Evolutionary conservation across 2,888 invertebrate genomes (phyloP).

Genomic region (Neoascia interrupta): DNA sequence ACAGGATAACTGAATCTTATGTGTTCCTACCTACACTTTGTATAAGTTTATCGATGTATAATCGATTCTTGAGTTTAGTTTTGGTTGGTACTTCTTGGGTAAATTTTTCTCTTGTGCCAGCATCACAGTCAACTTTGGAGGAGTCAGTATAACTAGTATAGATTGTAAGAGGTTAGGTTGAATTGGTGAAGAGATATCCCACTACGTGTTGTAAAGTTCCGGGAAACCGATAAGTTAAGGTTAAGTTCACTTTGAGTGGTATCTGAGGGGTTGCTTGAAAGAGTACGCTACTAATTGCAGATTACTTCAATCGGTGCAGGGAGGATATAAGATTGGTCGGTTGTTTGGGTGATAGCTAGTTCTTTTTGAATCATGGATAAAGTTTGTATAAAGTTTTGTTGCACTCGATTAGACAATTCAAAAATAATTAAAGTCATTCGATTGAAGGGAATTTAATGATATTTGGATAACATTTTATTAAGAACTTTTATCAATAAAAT

Average conservation of each 20-base stretch:
- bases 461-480: no score
- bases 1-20: constrained; percentile 19
- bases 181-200: not conserved
- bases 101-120: constrained; percentile 1
- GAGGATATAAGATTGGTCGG: constrained; percentile 12
- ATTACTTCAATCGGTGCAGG: constrained; percentile 33
- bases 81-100: not conserved
- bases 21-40: not conserved
- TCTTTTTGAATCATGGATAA: constrained; percentile 6
- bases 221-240: constrained; percentile 8
- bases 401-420: constrained; percentile 30
- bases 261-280: constrained; percentile 6
- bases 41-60: constrained; percentile 21
- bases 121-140: constrained; percentile 27
- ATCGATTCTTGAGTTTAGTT: constrained; percentile 27
- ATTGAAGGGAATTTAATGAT: not conserved
- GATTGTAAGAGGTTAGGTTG: not conserved
- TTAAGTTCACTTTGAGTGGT: constrained; percentile 4
- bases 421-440: constrained; percentile 17
- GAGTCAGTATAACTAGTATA: not conserved
- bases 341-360: not conserved
- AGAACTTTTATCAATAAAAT: no score
- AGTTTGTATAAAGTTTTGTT: constrained; percentile 25
- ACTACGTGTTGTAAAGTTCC: not conserved
- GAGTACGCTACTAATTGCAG: constrained; percentile 34